These are phyloP conservation scores for Etheostoma cragini DNA, from an alignment of 2,113 vertebrate genomes.

Conservation along the genomic window DNA sequence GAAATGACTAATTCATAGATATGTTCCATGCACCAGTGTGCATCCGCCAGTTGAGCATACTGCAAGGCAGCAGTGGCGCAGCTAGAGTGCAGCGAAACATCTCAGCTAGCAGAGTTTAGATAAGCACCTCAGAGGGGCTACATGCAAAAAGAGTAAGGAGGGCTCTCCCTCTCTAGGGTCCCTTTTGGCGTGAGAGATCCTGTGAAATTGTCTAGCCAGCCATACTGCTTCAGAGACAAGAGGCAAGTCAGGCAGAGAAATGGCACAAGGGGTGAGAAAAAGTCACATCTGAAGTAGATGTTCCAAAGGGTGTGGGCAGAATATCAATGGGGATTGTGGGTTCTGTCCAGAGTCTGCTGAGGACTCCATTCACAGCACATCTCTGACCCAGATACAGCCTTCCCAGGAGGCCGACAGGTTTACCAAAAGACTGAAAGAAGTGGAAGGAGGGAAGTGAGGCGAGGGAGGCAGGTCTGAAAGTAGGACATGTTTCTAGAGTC, in stretches of 20 bases:
- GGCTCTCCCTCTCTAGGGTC: conserved; percentile 73
- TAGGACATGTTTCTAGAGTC: conserved; percentile 76
- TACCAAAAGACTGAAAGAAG: conserved; percentile 64
- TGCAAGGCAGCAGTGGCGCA: conserved; percentile 47
- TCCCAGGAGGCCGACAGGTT: conserved; percentile 71
- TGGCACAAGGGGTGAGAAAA: conserved; percentile 72
- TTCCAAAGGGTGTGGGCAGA: conserved; percentile 66
- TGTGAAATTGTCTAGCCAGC: conserved; percentile 77
- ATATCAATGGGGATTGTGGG: conserved; percentile 67
- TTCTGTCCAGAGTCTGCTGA: conserved; percentile 65
- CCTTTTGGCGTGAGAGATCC: conserved; percentile 73
- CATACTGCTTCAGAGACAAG: conserved; percentile 71
- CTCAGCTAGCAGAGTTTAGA: conserved; percentile 67
- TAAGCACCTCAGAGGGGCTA: conserved; percentile 69
- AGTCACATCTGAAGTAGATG: conserved; percentile 71
- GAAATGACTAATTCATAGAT: conserved; percentile 81
- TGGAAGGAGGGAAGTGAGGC: conserved; percentile 65
- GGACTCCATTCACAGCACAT: conserved; percentile 77
- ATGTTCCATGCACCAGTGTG: conserved; percentile 69
- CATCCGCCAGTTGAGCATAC: conserved; percentile 59
- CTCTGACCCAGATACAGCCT: conserved; percentile 79
- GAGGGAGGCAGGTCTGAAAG: conserved; percentile 57
- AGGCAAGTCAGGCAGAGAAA: conserved; percentile 76
- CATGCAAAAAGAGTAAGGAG: conserved; percentile 55
- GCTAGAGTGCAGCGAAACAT: conserved; percentile 54